Percentiles rank a stretch among this genome's conserved stretches.
Evolutionary conservation across 2,888 invertebrate species (phyloP).

Genomic region (Sarcophaga caerulescens): DNA sequence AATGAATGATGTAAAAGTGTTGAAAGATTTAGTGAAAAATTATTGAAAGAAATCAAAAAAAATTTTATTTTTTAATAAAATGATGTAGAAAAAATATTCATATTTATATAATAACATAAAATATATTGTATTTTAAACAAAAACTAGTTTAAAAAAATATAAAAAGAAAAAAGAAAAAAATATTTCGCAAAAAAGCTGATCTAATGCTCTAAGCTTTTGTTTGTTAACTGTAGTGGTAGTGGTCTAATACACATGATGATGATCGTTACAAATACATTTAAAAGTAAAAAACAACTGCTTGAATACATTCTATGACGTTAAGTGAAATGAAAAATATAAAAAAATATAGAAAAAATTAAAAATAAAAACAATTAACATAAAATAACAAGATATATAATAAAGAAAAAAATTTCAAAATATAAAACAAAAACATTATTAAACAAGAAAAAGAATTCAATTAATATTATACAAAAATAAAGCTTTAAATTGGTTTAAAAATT

Average conservation of each 20-base stretch:
- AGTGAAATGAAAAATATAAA: conserved; percentile 18
- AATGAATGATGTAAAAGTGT: conserved; percentile 27
- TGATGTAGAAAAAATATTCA: background rate
- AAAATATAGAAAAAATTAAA: conserved; percentile 33
- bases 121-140: conserved; percentile 14
- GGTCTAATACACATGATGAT: conserved; percentile 13
- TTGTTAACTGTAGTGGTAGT: conserved; percentile 30
- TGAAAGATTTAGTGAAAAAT: conserved; percentile 6
- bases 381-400: too few relatives aligned
- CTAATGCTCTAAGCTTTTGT: conserved; percentile 66
- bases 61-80: conserved; percentile 8
- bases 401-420: conserved; percentile 14
- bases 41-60: background rate
- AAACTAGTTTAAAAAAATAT: conserved; percentile 55
- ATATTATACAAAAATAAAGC: background rate
- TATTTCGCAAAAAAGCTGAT: conserved; percentile 65
- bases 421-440: background rate
- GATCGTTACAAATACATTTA: conserved; percentile 29
- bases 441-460: background rate
- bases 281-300: background rate
- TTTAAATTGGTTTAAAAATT: background rate
- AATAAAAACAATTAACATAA: background rate
- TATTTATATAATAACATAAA: conserved; percentile 50
- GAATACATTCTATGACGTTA: background rate
- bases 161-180: conserved; percentile 38